Base-by-base conservation (phyloP, 1,140 invertebrate species). In the Magallana ariakensis region DNA sequence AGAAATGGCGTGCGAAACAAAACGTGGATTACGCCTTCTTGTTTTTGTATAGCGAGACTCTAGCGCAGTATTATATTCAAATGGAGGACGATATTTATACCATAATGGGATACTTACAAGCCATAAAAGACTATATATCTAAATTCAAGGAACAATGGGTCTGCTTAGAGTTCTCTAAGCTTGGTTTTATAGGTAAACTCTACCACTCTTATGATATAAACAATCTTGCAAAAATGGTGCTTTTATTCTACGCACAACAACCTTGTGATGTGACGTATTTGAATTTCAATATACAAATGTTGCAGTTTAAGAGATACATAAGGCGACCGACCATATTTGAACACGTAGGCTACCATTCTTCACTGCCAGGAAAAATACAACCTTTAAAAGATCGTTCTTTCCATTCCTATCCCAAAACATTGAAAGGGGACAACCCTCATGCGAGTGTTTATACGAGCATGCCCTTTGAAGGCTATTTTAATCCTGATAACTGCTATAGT, bases 311-410 rank as follows among this genome's bases (percentile, higher is more conserved):
- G 33, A 85, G 88, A 33, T 55, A 62, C 3, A 70, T 92, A n/a
- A 62, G 90, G 1, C 87, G 83, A 53, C 93, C 93, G 3, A 92
- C 92, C 1, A 88, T 94, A 15, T 94, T 94, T 87, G 93, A 94
- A 85, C 94, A 94, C 85, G 86, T 90, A 46, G 94, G 94, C 1
- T 86, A 92, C 8, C 91, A 92, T 80, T 94, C 94, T 7, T 92
- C 92, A 26, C 89, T 92, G 0, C 98, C 97, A 94, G 98, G 98
- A 88, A 99, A 99, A 96, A 97, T 99, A 80, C 98, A 99, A 93
- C 98, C 98, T 94, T 95, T 99, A 0, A 98, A 98, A 96, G 97
- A 91, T 70, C 53, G 83, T 16, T 87, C 81, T 62, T 91, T 90
- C 33, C 62, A 86, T 7, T 46, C 66, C n/a, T 75, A 84, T 54